Evolutionary conservation across 1,140 invertebrate genomes (phyloP).

Genomic region (Piezodorus guildinii): DNA sequence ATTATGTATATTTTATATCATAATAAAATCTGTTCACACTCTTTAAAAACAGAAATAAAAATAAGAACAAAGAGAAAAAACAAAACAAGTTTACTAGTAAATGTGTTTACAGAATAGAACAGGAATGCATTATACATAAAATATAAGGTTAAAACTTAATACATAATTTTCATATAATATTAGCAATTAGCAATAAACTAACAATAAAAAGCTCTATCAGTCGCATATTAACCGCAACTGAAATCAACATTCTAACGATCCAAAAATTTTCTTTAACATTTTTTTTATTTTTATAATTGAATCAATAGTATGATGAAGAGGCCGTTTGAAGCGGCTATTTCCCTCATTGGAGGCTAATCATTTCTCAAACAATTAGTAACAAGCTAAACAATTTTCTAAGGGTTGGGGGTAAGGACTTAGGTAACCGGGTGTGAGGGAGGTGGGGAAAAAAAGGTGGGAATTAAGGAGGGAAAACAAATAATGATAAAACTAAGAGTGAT

Average conservation of each 20-base stretch:
- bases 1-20: constrained; percentile 17
- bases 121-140: constrained; percentile 25
- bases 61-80: constrained; percentile 12
- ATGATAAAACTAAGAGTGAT: constrained; percentile 1
- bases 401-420: neutral
- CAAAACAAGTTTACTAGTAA: constrained; percentile 13
- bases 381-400: constrained; percentile 11
- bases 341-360: neutral
- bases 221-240: constrained; percentile 3
- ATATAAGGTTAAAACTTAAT: constrained; percentile 23
- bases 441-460: neutral
- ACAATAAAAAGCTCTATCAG: constrained; percentile 21
- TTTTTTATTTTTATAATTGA: neutral
- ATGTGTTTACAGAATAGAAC: constrained; percentile 19
- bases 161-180: constrained; percentile 16
- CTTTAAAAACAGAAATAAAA: constrained; percentile 17
- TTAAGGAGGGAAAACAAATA: neutral
- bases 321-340: neutral
- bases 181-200: constrained; percentile 20
- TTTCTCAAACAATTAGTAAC: constrained; percentile 6
- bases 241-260: constrained; percentile 7
- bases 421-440: neutral
- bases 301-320: neutral
- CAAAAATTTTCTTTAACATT: constrained; percentile 7
- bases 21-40: constrained; percentile 17